phyloP scores from a whole-genome alignment of 2,113 vertebrate species.

The Heterocephalus glaber region DNA sequence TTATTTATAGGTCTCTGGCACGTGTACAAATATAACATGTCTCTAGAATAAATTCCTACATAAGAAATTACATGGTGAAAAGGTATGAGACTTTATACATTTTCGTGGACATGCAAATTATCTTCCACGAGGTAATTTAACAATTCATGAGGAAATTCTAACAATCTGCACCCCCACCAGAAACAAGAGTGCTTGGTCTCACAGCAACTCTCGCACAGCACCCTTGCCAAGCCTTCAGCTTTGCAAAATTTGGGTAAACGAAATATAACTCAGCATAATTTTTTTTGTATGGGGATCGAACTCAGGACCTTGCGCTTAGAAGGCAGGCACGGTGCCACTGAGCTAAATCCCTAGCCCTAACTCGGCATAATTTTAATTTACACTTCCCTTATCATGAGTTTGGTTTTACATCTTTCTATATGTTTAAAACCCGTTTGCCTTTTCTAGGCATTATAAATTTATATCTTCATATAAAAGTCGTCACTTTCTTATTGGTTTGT shows the following conservation, averaged over 20 bases:
- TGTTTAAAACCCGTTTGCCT: neutral
- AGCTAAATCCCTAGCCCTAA: neutral
- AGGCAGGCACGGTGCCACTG: too few relatives aligned
- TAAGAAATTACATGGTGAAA: neutral
- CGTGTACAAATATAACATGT: neutral
- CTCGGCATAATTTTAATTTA: neutral
- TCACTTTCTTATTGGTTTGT: neutral
- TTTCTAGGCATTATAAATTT: neutral
- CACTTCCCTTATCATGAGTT: neutral
- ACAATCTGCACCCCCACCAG: neutral
- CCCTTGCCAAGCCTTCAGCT: neutral
- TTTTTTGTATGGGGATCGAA: neutral
- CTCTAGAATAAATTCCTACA: neutral
- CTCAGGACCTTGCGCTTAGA: too few relatives aligned
- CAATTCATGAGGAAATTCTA: too few relatives aligned
- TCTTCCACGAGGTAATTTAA: neutral
- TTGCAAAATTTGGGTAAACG: neutral
- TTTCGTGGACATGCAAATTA: neutral
- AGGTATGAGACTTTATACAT: neutral
- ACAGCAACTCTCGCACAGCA: neutral
- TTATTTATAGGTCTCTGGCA: neutral
- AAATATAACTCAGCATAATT: neutral
- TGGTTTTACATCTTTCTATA: neutral
- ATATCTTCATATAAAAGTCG: neutral
- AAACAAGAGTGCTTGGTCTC: neutral